phyloP scores from a whole-genome alignment of 2,113 vertebrate genomes.

The Ranitomeya variabilis region DNA sequence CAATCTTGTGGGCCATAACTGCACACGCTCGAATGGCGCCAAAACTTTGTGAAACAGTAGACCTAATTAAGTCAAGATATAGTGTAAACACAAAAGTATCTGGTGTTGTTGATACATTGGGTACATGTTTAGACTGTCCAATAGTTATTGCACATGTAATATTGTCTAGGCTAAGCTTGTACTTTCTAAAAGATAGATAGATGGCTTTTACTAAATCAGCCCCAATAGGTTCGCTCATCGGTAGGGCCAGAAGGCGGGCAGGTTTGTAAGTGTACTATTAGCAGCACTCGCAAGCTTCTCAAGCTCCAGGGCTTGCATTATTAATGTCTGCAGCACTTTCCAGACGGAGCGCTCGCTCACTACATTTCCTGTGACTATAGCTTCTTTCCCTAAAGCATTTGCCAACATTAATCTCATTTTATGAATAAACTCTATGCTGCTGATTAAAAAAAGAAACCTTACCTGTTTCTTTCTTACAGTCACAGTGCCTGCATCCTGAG shows the following conservation, averaged over 20 bases:
- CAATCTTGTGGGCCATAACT: no score
- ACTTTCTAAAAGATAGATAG: neutral
- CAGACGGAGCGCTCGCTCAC: neutral
- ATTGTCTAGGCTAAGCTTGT: no score
- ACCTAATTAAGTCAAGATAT: no score
- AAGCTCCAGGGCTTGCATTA: constrained; percentile 7
- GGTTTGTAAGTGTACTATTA: constrained; percentile 1
- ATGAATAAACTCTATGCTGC: neutral
- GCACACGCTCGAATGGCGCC: no score
- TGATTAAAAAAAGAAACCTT: neutral
- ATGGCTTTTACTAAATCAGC: neutral
- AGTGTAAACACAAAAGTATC: no score
- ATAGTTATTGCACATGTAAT: no score
- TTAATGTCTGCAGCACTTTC: constrained; percentile 7
- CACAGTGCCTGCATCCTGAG: neutral
- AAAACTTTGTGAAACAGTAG: no score
- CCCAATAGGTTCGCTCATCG: neutral
- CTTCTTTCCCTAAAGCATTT: constrained; percentile 18
- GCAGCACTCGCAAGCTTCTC: neutral
- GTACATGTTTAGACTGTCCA: no score
- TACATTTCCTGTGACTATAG: constrained; percentile 17
- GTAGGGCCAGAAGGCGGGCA: neutral
- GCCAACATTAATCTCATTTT: neutral
- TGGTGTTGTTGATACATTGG: no score
- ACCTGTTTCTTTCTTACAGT: neutral